phyloP scores from a whole-genome alignment of 2,888 invertebrate genomes.

The Dasysyrphus albostriatus region DNA sequence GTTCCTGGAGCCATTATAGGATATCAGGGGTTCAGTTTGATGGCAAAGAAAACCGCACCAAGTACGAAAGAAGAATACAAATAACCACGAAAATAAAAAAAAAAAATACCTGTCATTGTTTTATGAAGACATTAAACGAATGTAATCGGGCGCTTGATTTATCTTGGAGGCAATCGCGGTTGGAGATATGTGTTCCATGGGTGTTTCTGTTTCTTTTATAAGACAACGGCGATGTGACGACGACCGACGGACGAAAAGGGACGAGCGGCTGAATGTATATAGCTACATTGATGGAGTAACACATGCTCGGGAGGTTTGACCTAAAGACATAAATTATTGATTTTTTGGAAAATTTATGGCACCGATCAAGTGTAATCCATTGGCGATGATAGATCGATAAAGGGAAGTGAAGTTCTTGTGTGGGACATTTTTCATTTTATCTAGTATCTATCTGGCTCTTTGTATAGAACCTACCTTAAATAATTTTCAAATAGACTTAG shows the following conservation, averaged over 20 bases:
- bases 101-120: constrained; percentile 75
- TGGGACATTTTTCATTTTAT: constrained; percentile 42
- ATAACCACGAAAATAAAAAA: no score
- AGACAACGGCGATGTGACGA: no score
- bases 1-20: constrained; percentile 65
- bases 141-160: constrained; percentile 73
- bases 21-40: constrained; percentile 34
- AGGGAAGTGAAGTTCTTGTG: constrained; percentile 5
- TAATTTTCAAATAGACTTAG: neutral
- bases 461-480: neutral
- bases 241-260: constrained; percentile 5
- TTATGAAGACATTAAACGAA: constrained; percentile 76
- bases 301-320: constrained; percentile 74
- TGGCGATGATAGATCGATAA: constrained; percentile 42
- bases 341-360: constrained; percentile 71
- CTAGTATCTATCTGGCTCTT: no score
- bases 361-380: constrained; percentile 70
- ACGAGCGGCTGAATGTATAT: constrained; percentile 13
- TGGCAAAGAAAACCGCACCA: constrained; percentile 42
- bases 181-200: constrained; percentile 61
- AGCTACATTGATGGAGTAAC: constrained; percentile 67
- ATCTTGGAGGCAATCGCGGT: constrained; percentile 64
- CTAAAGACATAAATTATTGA: constrained; percentile 74
- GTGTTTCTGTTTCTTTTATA: constrained; percentile 19
- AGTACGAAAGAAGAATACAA: neutral